Base-by-base conservation (phyloP, 2,888 invertebrate species). In the Agrilus cyanescens region DNA sequence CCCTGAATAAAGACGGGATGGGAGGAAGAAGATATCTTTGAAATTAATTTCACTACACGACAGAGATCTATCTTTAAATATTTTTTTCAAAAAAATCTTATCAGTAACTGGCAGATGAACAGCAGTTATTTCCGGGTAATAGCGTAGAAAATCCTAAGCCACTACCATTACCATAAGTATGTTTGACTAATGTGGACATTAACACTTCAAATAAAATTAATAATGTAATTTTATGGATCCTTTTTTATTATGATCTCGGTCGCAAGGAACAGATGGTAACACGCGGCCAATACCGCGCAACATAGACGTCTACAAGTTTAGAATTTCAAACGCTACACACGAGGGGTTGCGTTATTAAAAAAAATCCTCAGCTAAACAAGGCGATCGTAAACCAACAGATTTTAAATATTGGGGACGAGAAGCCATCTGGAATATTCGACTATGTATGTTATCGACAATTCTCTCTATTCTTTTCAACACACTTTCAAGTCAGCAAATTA, bases 361-460 rank as follows among this genome's bases (percentile, higher is more conserved):
- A 49, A 49, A 48, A 52, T 47, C 47, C 47, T 46, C 44, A 46
- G 44, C 50, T 46, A 49, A 53, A 47, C 48, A 45, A 38, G 41
- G 37, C 46, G 45, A 41, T 53, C 52, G 53, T 53, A 55, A 53
- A 51, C 49, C 51, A 52, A 50, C 54, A 55, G 52, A 55, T 54
- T 55, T 52, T 49, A 52, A 52, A 51, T 45, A 54, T 53, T 48
- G 48, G 51, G 50, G 50, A 40, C 44, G 39, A 43, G 43, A 46
- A 46, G 41, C 47, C 50, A 50, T 50, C 48, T 52, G 50, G 50
- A 50, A 25, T 25, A 20, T 20, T 20, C 20, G 20, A 20, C 20
- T 20, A 20, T 20, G 20, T 20, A 20, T 20, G 20, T 7, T 5
- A 25, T 10, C 25, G 25, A 25, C 25, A 25, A 25, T 25, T 25